These are phyloP conservation scores for Tenualosa thibaudeaui DNA, from an alignment of 2,797 vertebrate species.

Conservation along the genomic window DNA sequence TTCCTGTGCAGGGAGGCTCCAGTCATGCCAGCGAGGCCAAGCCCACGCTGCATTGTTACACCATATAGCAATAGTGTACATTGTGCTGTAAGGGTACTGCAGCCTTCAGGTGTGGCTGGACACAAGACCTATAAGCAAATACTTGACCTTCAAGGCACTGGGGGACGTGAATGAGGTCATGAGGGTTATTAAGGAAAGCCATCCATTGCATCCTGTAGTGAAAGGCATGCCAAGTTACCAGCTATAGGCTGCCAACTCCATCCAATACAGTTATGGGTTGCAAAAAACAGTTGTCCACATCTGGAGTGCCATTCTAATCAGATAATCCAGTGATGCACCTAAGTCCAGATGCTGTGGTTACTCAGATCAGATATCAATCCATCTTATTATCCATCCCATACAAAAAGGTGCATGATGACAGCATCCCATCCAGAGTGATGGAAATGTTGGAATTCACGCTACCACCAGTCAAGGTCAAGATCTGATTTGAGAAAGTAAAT, in stretches of 20 bases:
- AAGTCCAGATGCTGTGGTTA: no score
- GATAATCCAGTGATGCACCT: no score
- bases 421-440: no score
- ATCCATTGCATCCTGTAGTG: conserved; percentile 12
- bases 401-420: no score
- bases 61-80: not conserved
- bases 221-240: not conserved
- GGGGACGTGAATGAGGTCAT: not conserved
- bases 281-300: no score
- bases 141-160: conserved; percentile 7
- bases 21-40: not conserved
- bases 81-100: not conserved
- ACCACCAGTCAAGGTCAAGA: no score
- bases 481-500: no score
- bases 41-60: not conserved
- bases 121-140: conserved; percentile 5
- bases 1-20: conserved; percentile 43
- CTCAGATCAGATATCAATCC: no score
- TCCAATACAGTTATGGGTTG: no score
- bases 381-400: no score
- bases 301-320: no score
- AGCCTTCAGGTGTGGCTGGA: not conserved
- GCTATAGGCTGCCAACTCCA: not conserved
- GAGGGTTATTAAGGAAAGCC: not conserved
- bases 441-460: no score